Evolutionary conservation across 2,888 invertebrate species (phyloP), one percentile per base, ranked within the genome.

Genomic region (Poecilus cupreus): DNA sequence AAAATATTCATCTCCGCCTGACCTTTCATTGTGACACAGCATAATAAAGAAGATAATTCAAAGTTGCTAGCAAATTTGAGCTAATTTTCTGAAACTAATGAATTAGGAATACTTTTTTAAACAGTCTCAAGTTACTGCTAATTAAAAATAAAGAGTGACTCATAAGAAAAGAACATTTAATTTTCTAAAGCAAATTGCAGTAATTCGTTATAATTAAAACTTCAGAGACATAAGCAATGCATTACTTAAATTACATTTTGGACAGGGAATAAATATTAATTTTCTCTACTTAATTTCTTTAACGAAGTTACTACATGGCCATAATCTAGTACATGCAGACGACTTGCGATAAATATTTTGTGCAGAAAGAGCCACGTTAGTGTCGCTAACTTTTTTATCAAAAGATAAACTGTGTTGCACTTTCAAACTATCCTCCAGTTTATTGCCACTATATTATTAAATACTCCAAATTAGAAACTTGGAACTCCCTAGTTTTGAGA

Each of bases 151-250:
- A 79, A 46, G 68, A 68, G 68, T 79, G 18, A 26, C 51, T 79
- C 68, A 70, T 70, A 51, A 64, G 79, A 70, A 64, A 32, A 49
- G 79, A 64, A 79, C 79, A 79, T 79, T 79, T 79, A 79, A 79
- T 79, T 79, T 79, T 79, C 79, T 51, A 70, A 68, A 51, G 79
- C 79, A 79, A 79, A 79, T 79, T 79, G 79, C 64, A 79, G 79
- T 79, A 79, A 79, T 79, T 79, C 22, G 79, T 79, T 79, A 79
- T 79, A 79, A 79, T 79, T 79, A 79, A 79, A 79, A 79, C 79
- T 79, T 79, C 70, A 68, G 79, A 22, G 68, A 68, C 64, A 68
- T 64, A 32, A 70, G 79, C 79, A 70, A 79, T 79, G 79, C 68
- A 70, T 79, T 79, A 79, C 79, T 79, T 79, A 79, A 70, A 79